phyloP scores from a whole-genome alignment of 2,888 invertebrate species.

The Callyntrura guangdongensis region DNA sequence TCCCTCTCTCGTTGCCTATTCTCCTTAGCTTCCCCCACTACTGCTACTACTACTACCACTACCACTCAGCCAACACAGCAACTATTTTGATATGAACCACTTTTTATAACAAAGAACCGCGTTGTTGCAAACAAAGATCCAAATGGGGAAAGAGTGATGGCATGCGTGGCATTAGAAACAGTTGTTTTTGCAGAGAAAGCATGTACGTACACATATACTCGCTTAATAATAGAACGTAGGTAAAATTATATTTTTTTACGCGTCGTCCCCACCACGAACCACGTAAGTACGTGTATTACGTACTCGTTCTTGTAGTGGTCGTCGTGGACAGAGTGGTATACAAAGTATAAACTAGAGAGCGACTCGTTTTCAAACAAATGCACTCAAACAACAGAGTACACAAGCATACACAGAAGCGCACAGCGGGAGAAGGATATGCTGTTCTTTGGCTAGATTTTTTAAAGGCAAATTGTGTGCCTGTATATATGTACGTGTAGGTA shows the following conservation, averaged over 20 bases:
- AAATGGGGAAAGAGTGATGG: slow-evolving; percentile 37
- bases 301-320: background rate
- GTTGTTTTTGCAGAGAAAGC: background rate
- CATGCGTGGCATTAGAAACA: background rate
- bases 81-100: slow-evolving; percentile 37
- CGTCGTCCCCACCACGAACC: background rate
- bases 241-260: background rate
- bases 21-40: background rate
- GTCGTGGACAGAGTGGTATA: slow-evolving; percentile 1
- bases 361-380: background rate
- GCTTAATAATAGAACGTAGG: background rate
- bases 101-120: slow-evolving; percentile 24
- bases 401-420: background rate
- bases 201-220: too few species aligned
- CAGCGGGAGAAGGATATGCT: slow-evolving; percentile 20
- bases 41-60: background rate
- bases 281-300: slow-evolving; percentile 1
- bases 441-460: slow-evolving; percentile 8
- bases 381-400: background rate
- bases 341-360: background rate
- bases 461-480: background rate
- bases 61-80: slow-evolving; percentile 9
- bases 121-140: slow-evolving; percentile 32
- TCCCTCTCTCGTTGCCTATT: background rate
- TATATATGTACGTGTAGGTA: background rate